Base-by-base conservation (phyloP, 2,888 invertebrate species). In the Nemotelus pantherinus region DNA sequence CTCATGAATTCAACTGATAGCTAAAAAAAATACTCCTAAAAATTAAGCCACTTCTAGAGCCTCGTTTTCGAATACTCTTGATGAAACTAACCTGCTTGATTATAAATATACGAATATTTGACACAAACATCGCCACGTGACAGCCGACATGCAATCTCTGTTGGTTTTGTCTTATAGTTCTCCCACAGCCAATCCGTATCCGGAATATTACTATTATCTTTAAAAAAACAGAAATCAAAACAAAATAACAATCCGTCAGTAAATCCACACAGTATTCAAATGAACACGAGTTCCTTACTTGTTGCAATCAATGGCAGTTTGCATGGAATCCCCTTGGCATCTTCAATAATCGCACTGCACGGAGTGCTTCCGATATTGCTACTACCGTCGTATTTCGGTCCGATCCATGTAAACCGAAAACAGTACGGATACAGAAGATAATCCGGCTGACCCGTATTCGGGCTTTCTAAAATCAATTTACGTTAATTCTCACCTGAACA, bases 321-420 rank as follows among this genome's bases (percentile, higher is more conserved):
- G 82, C 93, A 93, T 1, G 93, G 92, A 53, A 92, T 87, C 76
- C 89, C 89, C 43, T 85, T 85, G 6, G 89, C 83, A 41, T 90
- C 88, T 2, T 86, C 86, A 2, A 90, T 89, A 57, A 89, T 87
- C 44, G 89, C 88, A 39, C 88, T 86, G 81, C 91, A 91, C 10
- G 89, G 90, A 1, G 89, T 88, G 81, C 89, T 89, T 79, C 86
- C 80, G 76, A 90, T 89, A 2, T 84, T 84, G 80, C 89, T 90
- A 44, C 88, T 86, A 81, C 91, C 91, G 83, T 89, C 89, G 81
- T 84, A 91, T 79, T 89, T 88, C 0, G 91, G 91, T 0, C 93
- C 93, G 2, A 93, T 86, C 93, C 93, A 93, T 0, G 92, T 92
- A 83, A 91, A 92, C 80, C 90, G 89, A 85, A 90, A 92, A 83